phyloP scores from a whole-genome alignment of 2,113 vertebrate genomes.

The Leucopsar rothschildi region DNA sequence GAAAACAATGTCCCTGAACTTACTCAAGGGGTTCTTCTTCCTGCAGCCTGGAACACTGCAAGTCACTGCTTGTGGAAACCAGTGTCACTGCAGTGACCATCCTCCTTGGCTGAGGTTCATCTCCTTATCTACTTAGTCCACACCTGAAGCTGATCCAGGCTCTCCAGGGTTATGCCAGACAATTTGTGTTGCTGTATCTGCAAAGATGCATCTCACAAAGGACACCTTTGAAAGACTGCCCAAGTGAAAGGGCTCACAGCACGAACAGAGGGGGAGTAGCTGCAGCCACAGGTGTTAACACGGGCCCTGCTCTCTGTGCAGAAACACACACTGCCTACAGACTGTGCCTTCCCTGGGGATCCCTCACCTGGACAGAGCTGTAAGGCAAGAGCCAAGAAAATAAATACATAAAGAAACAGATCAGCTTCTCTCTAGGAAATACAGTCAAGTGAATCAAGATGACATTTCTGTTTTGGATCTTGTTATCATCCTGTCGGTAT shows the following conservation, averaged over 20 bases:
- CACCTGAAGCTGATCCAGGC: neutral
- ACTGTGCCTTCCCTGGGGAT: rapidly evolving
- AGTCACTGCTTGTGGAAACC: neutral
- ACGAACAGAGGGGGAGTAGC: neutral
- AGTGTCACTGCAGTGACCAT: neutral
- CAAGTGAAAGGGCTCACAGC: neutral
- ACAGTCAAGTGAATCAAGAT: neutral
- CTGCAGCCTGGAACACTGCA: neutral
- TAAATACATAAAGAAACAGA: neutral
- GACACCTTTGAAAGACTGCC: neutral
- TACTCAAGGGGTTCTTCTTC: neutral
- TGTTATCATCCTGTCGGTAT: neutral
- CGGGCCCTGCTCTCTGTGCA: neutral
- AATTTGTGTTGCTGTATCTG: neutral
- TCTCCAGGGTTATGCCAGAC: neutral
- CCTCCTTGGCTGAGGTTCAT: neutral
- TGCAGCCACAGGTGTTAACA: neutral
- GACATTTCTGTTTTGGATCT: neutral
- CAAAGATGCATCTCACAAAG: neutral
- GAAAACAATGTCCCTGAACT: neutral
- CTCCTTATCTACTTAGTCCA: neutral
- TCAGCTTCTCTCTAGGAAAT: neutral
- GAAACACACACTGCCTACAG: neutral
- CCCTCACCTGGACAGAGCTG: neutral
- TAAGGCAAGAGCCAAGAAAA: neutral